These are phyloP conservation scores for Xenops minutus DNA, from an alignment of 2,797 vertebrate species.

Conservation along the genomic window DNA sequence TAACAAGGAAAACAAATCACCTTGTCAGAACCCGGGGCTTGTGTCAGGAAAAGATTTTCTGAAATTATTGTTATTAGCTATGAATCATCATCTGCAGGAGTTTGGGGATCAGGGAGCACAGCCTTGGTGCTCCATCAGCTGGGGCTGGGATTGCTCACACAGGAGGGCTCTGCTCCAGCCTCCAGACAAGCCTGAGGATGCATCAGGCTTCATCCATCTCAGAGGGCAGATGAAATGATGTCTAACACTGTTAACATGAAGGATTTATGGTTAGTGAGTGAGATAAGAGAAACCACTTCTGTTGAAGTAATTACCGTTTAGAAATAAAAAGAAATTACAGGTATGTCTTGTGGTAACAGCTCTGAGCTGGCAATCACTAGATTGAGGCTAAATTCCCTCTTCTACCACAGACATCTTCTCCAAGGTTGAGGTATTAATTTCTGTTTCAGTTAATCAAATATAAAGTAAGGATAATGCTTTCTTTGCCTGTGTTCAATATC, in stretches of 20 bases:
- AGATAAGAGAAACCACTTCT: conserved; percentile 29
- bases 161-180: neutral
- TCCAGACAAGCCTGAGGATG: neutral
- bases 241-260: neutral
- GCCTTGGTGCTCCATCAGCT: neutral
- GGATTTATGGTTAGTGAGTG: neutral
- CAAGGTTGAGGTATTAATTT: neutral
- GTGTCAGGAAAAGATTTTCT: neutral
- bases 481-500: neutral
- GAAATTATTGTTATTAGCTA: neutral
- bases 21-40: neutral
- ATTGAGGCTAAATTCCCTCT: neutral
- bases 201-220: neutral
- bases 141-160: neutral
- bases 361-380: neutral
- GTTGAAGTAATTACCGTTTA: neutral
- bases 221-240: neutral
- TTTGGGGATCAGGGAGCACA: neutral
- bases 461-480: neutral
- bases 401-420: neutral
- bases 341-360: neutral
- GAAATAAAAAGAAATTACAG: neutral
- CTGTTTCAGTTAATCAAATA: neutral
- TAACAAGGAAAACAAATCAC: conserved; percentile 1
- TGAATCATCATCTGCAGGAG: neutral